phyloP scores from a whole-genome alignment of 2,797 vertebrate genomes.

The Loriculus beryllinus region DNA sequence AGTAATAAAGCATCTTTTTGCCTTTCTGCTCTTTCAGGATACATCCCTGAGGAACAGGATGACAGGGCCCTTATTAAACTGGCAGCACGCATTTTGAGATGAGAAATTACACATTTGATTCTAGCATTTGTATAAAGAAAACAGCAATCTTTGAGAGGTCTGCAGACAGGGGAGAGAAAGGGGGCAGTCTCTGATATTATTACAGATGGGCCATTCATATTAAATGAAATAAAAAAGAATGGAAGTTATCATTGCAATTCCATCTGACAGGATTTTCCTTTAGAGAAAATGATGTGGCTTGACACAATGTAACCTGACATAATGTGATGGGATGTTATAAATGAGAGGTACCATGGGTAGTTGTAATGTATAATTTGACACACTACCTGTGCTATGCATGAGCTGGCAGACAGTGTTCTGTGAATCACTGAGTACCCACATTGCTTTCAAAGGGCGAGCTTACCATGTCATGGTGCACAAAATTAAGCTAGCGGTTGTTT shows the following conservation, averaged over 20 bases:
- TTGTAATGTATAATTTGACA: slow-evolving; percentile 21
- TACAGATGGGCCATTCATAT: neutral
- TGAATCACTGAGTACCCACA: neutral
- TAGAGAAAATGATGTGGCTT: neutral
- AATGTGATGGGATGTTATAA: neutral
- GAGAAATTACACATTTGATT: slow-evolving; percentile 15
- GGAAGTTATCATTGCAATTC: neutral
- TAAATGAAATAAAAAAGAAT: slow-evolving; percentile 4
- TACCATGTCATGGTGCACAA: neutral
- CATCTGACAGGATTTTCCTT: neutral
- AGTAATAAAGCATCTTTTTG: slow-evolving; percentile 22
- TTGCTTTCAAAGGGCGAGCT: neutral
- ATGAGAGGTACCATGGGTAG: neutral
- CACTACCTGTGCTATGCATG: neutral
- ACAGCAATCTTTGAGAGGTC: neutral
- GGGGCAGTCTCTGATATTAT: neutral
- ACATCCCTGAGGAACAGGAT: slow-evolving; percentile 5
- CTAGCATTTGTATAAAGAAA: slow-evolving; percentile 27
- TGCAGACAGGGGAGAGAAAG: neutral
- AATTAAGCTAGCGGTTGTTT: neutral
- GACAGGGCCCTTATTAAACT: slow-evolving; percentile 53
- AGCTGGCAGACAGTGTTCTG: neutral
- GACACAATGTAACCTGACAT: neutral
- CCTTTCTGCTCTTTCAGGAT: slow-evolving; percentile 34
- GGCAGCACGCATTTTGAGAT: slow-evolving; percentile 5